Evolutionary conservation across 2,888 invertebrate species (phyloP).

Genomic region (Caenorhabditis imperialis): DNA sequence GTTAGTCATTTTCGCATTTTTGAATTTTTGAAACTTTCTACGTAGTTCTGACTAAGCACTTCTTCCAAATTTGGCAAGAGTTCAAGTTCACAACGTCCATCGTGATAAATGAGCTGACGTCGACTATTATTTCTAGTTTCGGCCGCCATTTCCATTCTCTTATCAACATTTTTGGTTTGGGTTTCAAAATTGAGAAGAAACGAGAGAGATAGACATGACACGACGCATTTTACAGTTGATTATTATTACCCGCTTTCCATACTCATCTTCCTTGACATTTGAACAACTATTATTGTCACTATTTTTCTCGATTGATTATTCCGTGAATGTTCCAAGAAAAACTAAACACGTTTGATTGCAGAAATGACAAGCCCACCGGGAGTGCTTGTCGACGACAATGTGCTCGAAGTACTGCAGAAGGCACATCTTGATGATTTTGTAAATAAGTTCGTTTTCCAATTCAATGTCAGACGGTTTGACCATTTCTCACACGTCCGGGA

Average conservation of each 20-base stretch:
- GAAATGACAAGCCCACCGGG: constrained; percentile 43
- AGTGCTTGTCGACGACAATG: constrained; percentile 67
- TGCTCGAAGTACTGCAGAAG: constrained; percentile 69
- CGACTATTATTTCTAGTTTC: constrained; percentile 6
- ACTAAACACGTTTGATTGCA: not conserved
- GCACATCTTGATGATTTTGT: constrained; percentile 66
- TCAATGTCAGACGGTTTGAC: constrained; percentile 88
- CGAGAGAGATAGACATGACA: too few species aligned
- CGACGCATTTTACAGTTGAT: too few species aligned
- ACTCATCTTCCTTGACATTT: too few species aligned
- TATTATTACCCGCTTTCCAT: too few species aligned
- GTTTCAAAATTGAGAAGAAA: too few species aligned
- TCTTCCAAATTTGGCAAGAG: not conserved
- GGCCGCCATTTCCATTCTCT: too few species aligned
- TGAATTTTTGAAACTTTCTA: not conserved
- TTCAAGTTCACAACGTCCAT: constrained; percentile 18
- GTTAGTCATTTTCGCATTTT: not conserved
- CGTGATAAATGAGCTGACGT: constrained; percentile 23
- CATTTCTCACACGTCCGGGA: constrained; percentile 98
- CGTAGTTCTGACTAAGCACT: not conserved
- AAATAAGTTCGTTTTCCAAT: constrained; percentile 62
- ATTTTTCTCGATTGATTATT: constrained; percentile 1
- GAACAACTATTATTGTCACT: constrained; percentile 4
- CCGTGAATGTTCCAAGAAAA: too few species aligned
- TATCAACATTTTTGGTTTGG: constrained; percentile 16